Evolutionary conservation across 2,113 vertebrate genomes (phyloP), one percentile per base, ranked within the genome.

Genomic region (Sinocyclocheilus grahami): DNA sequence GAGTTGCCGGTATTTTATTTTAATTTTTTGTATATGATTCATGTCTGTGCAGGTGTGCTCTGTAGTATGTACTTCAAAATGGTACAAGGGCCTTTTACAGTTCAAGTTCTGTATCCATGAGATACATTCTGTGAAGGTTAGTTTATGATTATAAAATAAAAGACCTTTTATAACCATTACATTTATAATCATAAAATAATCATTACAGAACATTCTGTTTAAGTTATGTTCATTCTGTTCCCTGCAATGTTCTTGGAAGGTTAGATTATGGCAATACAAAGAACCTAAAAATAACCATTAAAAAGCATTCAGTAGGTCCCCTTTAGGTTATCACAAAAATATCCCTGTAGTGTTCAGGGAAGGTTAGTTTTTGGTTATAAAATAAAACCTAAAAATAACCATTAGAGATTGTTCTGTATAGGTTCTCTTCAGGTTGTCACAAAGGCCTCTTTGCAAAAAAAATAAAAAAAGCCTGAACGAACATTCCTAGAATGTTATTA

Each of bases 41-140:
- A 76, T 76, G 42, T 27, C 74, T 60, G 51, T 58, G 5, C 55
- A 82, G 79, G 14, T 82, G 60, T 67, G n/a, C 13, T 82, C 60
- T 82, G 22, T 42, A 48, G 37, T 27, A 7, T 75, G 72, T n/a
- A 46, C 72, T 24, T 76, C 2, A 42, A 76, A 13, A 76, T 51
- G 12, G 42, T 27, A 48, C 39, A 48, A 76, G n/a, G n/a, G n/a
- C n/a, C n/a, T 76, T 76, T 76, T 46, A 76, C 22, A 63, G 6
- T 62, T 79, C 46, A 63, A 37, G 39, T 39, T 62, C 53, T 22
- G 12, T 62, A 37, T 37, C 12, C 33, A 42, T 24, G 3, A 62
- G 37, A 80, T 63, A 46, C 39, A 46, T 75, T 75, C 22, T 75
- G 72, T 22, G 22, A 75, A 24, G 39, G 72, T 75, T 48, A 75